Evolutionary conservation across 2,113 vertebrate species (phyloP).

Genomic region (Stictonetta naevosa): DNA sequence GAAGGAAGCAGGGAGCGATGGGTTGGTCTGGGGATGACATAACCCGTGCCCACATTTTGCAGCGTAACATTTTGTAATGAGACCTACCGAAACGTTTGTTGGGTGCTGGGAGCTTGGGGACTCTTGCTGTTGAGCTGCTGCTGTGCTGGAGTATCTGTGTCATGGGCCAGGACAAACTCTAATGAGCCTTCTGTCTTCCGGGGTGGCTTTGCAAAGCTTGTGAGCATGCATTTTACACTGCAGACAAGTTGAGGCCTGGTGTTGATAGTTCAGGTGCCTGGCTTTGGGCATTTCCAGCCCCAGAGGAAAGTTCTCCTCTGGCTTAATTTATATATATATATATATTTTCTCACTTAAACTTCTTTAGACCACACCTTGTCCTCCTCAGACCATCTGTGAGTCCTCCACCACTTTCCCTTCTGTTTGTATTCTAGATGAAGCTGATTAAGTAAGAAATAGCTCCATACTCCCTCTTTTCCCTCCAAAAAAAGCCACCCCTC

Average conservation of each 20-base stretch:
- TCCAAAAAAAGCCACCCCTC: rapidly evolving
- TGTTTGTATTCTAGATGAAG: background rate
- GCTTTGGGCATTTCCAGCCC: background rate
- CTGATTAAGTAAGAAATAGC: background rate
- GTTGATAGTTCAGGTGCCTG: background rate
- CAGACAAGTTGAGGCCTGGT: background rate
- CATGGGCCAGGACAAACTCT: background rate
- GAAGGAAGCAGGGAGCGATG: background rate
- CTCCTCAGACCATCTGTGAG: background rate
- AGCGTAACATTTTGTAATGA: background rate
- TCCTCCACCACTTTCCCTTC: background rate
- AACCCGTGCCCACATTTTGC: background rate
- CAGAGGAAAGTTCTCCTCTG: background rate
- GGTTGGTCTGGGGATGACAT: background rate
- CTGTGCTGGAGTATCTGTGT: background rate
- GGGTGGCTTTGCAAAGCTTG: background rate
- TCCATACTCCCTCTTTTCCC: background rate
- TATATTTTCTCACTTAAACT: background rate
- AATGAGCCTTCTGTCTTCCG: background rate
- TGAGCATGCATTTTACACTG: background rate
- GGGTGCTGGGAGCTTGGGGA: background rate
- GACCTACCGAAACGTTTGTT: background rate
- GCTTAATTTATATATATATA: background rate
- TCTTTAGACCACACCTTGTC: background rate
- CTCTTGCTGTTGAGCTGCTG: background rate